These are phyloP conservation scores for Marisa cornuarietis DNA, from an alignment of 1,140 invertebrate species.

Conservation along the genomic window DNA sequence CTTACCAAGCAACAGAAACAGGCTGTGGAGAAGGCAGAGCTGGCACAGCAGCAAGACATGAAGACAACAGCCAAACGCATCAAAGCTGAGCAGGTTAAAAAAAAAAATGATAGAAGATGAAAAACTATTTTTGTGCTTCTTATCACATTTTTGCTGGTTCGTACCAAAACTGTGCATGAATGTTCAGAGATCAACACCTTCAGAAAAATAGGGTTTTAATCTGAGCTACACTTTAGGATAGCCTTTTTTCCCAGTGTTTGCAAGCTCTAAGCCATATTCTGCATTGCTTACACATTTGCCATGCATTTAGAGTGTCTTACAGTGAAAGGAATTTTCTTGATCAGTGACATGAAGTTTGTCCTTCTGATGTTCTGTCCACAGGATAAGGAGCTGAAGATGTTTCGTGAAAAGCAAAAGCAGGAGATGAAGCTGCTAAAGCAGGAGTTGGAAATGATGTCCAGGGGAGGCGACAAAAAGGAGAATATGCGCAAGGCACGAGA, in stretches of 20 bases:
- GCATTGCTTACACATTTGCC: too few relatives aligned
- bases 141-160: too few relatives aligned
- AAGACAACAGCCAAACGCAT: slow-evolving; percentile 79
- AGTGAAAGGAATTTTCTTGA: too few relatives aligned
- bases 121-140: too few relatives aligned
- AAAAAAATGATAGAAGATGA: background rate
- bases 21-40: slow-evolving; percentile 90
- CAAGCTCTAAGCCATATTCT: too few relatives aligned
- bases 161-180: too few relatives aligned
- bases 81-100: slow-evolving; percentile 80
- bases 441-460: slow-evolving; percentile 91
- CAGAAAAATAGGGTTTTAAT: too few relatives aligned
- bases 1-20: slow-evolving; percentile 89
- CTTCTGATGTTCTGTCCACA: slow-evolving; percentile 36
- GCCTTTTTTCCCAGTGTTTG: too few relatives aligned
- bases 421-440: slow-evolving; percentile 92
- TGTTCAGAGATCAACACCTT: too few relatives aligned
- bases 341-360: too few relatives aligned
- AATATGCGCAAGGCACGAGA: slow-evolving; percentile 84
- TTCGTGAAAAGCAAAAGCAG: slow-evolving; percentile 91
- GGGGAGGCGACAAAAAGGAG: slow-evolving; percentile 88
- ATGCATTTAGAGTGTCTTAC: too few relatives aligned
- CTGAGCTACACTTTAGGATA: too few relatives aligned
- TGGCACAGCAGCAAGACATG: slow-evolving; percentile 89
- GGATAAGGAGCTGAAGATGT: slow-evolving; percentile 91